Evolutionary conservation across 1,140 invertebrate species (phyloP).

Genomic region (Aphaenogaster rudis): DNA sequence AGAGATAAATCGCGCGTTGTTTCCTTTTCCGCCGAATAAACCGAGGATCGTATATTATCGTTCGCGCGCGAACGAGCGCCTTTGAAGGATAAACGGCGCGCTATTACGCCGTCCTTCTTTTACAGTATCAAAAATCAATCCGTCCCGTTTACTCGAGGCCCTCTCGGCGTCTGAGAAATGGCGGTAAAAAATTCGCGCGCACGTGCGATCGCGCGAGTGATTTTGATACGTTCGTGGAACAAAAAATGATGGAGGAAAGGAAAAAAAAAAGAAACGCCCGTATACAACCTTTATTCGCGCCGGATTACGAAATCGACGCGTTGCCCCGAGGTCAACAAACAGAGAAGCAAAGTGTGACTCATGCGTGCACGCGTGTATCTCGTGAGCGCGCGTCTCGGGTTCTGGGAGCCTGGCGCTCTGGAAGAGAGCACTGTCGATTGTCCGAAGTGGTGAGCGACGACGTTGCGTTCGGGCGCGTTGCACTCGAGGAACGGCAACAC

Average conservation of each 20-base stretch:
- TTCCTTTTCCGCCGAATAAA: conserved; percentile 7
- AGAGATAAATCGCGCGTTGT: conserved; percentile 50
- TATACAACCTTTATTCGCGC: conserved; percentile 13
- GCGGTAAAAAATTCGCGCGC: conserved; percentile 26
- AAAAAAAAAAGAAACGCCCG: background rate
- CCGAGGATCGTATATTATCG: conserved; percentile 6
- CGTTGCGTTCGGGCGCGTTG: conserved; percentile 64
- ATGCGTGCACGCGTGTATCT: conserved; percentile 61
- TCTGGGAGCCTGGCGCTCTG: conserved; percentile 57
- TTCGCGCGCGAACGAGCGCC: conserved; percentile 5
- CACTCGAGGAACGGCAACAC: conserved; percentile 77
- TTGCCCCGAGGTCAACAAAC: conserved; percentile 65
- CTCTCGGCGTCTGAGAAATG: background rate
- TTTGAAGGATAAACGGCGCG: conserved; percentile 25
- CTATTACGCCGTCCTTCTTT: conserved; percentile 30
- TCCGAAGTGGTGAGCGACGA: conserved; percentile 67
- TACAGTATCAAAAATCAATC: conserved; percentile 9
- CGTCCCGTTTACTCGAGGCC: conserved; percentile 24
- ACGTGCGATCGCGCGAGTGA: conserved; percentile 16
- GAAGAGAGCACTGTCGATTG: conserved; percentile 68
- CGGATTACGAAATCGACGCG: conserved; percentile 52
- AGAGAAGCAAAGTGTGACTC: conserved; percentile 62
- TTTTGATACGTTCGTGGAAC: background rate
- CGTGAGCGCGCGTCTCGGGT: conserved; percentile 61
- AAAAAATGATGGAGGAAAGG: background rate